phyloP scores from a whole-genome alignment of 2,888 invertebrate species.

The Ichneumon xanthorius region DNA sequence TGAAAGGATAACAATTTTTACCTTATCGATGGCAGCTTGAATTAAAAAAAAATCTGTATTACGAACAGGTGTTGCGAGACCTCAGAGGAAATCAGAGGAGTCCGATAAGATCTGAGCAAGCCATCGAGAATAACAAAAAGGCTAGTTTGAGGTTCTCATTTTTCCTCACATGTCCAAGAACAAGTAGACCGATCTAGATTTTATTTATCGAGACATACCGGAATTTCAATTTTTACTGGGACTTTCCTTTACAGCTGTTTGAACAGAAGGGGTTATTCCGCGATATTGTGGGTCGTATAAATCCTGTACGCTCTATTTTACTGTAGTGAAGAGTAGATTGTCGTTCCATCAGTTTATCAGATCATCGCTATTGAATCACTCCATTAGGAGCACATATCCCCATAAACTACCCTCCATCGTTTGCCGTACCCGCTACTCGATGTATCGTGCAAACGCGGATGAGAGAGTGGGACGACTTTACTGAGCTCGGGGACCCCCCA shows the following conservation, averaged over 20 bases:
- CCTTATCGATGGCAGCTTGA: too few species aligned
- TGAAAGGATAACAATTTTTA: background rate
- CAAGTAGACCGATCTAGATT: background rate
- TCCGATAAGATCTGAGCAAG: too few species aligned
- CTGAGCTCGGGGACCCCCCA: conserved; percentile 67
- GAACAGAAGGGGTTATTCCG: background rate
- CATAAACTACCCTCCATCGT: conserved; percentile 69
- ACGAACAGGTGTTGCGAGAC: too few species aligned
- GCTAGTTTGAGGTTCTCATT: background rate
- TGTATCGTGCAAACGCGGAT: conserved; percentile 39
- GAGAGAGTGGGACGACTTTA: conserved; percentile 18
- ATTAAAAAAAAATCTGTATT: too few species aligned
- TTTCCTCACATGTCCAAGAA: background rate
- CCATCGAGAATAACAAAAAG: background rate
- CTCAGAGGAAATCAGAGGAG: too few species aligned
- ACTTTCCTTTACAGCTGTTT: background rate
- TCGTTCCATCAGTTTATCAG: conserved; percentile 76
- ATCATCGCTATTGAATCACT: conserved; percentile 83
- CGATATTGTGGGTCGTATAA: conserved; percentile 1
- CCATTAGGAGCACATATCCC: conserved; percentile 81
- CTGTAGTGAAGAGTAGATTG: conserved; percentile 1
- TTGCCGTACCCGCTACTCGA: conserved; percentile 53
- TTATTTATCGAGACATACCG: background rate
- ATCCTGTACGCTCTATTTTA: conserved; percentile 28
- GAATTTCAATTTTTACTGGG: background rate